A percentile compares a stretch with the other conserved stretches of the same genome.
These are phyloP conservation scores for Florisuga fusca DNA, from an alignment of 2,797 vertebrate genomes.

Conservation along the genomic window DNA sequence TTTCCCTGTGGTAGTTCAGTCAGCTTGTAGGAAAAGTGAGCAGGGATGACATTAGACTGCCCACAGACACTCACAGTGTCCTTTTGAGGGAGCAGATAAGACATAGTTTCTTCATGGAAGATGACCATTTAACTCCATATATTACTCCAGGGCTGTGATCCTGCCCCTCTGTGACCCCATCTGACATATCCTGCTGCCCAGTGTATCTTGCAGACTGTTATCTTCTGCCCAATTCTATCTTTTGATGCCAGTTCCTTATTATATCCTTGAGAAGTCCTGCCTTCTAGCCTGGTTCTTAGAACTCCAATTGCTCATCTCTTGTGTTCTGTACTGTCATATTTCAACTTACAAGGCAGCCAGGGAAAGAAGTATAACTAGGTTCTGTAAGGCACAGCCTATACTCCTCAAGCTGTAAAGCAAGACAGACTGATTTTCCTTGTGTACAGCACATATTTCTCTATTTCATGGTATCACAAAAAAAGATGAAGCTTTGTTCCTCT, in stretches of 20 bases:
- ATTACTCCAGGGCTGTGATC: background rate
- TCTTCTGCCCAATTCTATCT: background rate
- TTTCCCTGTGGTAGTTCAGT: background rate
- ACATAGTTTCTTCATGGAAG: background rate
- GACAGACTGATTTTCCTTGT: background rate
- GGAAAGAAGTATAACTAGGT: background rate
- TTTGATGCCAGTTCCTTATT: background rate
- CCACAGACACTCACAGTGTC: background rate
- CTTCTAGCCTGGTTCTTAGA: background rate
- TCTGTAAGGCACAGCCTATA: background rate
- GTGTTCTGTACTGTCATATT: background rate
- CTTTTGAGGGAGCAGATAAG: background rate
- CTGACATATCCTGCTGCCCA: background rate
- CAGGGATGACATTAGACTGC: background rate
- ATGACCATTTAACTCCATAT: background rate
- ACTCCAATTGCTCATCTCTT: background rate
- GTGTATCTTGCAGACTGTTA: background rate
- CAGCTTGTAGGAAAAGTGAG: background rate
- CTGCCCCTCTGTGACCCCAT: background rate
- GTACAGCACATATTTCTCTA: background rate
- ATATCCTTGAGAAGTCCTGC: background rate
- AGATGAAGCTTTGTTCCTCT: background rate
- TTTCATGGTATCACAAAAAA: background rate
- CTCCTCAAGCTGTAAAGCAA: background rate
- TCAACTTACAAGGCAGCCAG: background rate